Conservation (phyloP, 2,113 vertebrate genomes). For the Falco punctatus region DNA sequence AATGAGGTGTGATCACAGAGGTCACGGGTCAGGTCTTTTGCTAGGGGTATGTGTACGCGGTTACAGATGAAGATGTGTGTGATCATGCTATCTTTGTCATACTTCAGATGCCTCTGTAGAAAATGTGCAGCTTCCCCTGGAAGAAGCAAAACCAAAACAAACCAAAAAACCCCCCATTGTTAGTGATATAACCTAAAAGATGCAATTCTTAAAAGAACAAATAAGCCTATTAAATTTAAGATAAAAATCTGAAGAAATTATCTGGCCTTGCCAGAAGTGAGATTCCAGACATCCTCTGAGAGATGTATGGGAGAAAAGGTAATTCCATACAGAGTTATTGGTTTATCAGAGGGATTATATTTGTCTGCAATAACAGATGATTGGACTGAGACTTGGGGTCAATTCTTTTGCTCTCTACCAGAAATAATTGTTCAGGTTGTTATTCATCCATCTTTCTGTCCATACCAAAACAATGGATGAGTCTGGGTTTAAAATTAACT, state of each 20-base stretch:
- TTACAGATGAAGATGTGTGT: background rate
- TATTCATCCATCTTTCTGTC: background rate
- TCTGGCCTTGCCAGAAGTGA: background rate
- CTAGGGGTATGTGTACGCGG: background rate
- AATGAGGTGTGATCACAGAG: background rate
- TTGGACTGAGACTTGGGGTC: background rate
- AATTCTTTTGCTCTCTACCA: background rate
- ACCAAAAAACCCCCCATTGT: background rate
- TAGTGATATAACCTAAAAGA: background rate
- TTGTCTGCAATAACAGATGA: background rate
- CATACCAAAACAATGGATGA: background rate
- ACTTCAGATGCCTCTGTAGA: background rate
- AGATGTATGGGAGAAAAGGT: background rate
- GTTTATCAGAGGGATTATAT: background rate
- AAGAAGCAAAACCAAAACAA: background rate
- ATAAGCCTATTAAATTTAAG: background rate
- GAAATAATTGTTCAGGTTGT: background rate
- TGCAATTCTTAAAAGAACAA: background rate
- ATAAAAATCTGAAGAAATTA: background rate
- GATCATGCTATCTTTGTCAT: background rate
- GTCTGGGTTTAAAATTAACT: background rate
- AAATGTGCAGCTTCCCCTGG: rapidly evolving
- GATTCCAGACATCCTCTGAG: background rate
- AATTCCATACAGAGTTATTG: background rate
- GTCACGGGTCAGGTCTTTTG: background rate